Conservation (phyloP, 2,888 invertebrate species). For the Tinea semifulvella region DNA sequence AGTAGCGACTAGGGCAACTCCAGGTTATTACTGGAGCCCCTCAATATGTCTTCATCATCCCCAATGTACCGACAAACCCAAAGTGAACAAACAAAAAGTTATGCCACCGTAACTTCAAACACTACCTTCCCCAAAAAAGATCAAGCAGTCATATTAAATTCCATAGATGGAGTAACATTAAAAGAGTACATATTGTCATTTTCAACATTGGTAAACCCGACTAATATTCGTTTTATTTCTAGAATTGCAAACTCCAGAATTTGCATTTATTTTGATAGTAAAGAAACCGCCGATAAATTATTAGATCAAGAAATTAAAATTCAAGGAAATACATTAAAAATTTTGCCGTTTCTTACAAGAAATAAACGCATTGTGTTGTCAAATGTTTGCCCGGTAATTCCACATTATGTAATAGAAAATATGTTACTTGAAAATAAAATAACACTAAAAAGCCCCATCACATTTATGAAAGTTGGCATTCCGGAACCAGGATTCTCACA, state of each 20-base stretch:
- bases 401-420: conserved; percentile 10
- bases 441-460: background rate
- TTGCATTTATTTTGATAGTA: conserved; percentile 18
- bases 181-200: conserved; percentile 18
- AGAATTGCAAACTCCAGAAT: conserved; percentile 18
- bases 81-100: conserved; percentile 13
- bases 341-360: conserved; percentile 19
- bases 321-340: conserved; percentile 17
- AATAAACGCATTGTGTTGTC: conserved; percentile 21
- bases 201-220: conserved; percentile 11
- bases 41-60: no score
- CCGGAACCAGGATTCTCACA: conserved; percentile 7
- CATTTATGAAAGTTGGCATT: conserved; percentile 10
- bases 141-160: conserved; percentile 20
- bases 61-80: conserved; percentile 8
- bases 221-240: conserved; percentile 18
- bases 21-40: no score
- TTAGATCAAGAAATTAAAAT: conserved; percentile 15
- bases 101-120: conserved; percentile 17
- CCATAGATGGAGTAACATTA: conserved; percentile 18
- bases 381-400: conserved; percentile 20
- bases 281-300: conserved; percentile 17
- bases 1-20: no score
- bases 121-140: conserved; percentile 20
- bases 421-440: conserved; percentile 1